Evolutionary conservation across 2,113 vertebrate species (phyloP), one percentile per base, ranked within the genome.

Genomic region (Cephalopterus ornatus): DNA sequence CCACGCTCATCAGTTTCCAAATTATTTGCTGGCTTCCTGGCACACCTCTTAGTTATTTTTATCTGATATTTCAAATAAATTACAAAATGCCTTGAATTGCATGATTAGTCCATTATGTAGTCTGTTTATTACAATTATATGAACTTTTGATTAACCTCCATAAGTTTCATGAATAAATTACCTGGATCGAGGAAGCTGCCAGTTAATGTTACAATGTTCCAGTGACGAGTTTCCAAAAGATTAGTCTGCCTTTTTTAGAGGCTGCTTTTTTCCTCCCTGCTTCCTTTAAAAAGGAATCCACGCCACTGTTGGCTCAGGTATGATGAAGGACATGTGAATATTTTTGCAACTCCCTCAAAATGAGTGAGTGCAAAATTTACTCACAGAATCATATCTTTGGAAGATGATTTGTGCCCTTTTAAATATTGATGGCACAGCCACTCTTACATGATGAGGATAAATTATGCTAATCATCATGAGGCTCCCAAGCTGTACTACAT

Each of bases 21-120:
- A 97, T 97, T 97, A 97, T 97, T 97, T 96, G 95, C 95, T 94
- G 94, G 72, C 95, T 97, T 97, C 97, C 95, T 97, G 96, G 97
- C 93, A 96, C 96, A 97, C 97, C 97, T 97, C 97, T 95, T 93
- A 96, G 96, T 96, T 97, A 97, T 97, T 97, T 97, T 97, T 97
- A 97, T 97, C 97, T 97, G 97, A 97, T 97, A 96, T 97, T 97
- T 97, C 86, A 97, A 97, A 97, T 96, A 97, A 97, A 97, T 97
- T 97, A 94, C 92, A 96, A 97, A 97, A 97, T 95, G 93, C 86
- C 92, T 97, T 97, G 96, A 97, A 97, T 96, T 97, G 97, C 97
- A 97, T 97, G 96, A 97, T 97, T 97, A 97, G 97, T 97, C 97
- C 87, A 97, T 97, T 96, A 97, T 92, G 91, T 93, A 97, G 97